Evolutionary conservation across 2,888 invertebrate genomes (phyloP), one percentile per base, ranked within the genome.

Genomic region (Fragum sueziense): DNA sequence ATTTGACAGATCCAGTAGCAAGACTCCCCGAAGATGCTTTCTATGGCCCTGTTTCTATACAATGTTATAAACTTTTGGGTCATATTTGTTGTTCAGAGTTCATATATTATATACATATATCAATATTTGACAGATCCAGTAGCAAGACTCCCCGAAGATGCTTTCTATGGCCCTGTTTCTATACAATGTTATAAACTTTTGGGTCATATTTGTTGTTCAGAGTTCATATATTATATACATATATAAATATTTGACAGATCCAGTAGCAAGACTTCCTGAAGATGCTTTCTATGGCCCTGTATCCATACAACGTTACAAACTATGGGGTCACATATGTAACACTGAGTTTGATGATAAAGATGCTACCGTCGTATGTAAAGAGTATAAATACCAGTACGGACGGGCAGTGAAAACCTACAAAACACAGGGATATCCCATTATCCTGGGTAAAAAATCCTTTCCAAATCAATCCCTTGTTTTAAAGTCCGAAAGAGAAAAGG

Each of bases 381-480:
- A 87, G 34, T 61, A 84, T 6, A 87, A 87, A n/a, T 89, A 80
- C 62, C n/a, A 33, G 22, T 67, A 59, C 11, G 86, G 86, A 6
- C 41, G 65, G 17, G 82, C 82, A 1, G 69, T 85, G 7, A 74
- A 70, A 34, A 84, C 83, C 0, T 74, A 59, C 47, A 54, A 52
- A 31, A 76, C 74, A 11, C 25, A n/a, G 7, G 79, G 74, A 11
- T 69, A 69, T 67, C 84, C 84, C 9, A 69, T 84, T 22, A 84
- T 87, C 41, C 84, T 80, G 78, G 84, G 76, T 89, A 62, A 85
- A n/a, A n/a, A n/a, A n/a, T n/a, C n/a, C n/a, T n/a, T n/a, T n/a
- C n/a, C n/a, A n/a, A n/a, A n/a, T n/a, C n/a, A n/a, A n/a, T n/a
- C n/a, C n/a, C n/a, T n/a, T n/a, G n/a, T n/a, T n/a, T n/a, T n/a